These are phyloP conservation scores for Mythimna vitellina DNA, from an alignment of 2,888 invertebrate species.

Conservation along the genomic window DNA sequence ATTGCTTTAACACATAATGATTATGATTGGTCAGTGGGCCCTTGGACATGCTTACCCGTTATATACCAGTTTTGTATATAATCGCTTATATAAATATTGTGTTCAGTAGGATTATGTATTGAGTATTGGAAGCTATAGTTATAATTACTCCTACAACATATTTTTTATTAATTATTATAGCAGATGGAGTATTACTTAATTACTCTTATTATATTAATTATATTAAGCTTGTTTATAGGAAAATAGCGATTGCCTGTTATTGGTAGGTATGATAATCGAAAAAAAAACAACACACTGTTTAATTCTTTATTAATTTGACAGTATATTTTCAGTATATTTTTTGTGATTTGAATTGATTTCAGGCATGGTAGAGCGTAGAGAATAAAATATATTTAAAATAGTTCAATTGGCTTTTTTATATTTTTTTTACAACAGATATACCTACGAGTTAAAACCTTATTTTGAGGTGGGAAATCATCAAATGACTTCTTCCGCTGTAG, in stretches of 20 bases:
- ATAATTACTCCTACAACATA: constrained; percentile 4
- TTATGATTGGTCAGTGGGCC: constrained; percentile 74
- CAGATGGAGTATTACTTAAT: not conserved
- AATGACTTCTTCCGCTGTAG: too few relatives aligned
- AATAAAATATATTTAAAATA: too few relatives aligned
- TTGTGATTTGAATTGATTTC: too few relatives aligned
- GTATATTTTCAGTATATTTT: too few relatives aligned
- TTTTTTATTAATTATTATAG: constrained; percentile 16
- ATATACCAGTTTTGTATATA: constrained; percentile 40
- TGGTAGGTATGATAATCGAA: too few relatives aligned
- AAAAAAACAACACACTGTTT: too few relatives aligned
- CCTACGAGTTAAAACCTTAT: too few relatives aligned
- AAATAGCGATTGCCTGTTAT: too few relatives aligned
- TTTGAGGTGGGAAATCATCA: too few relatives aligned
- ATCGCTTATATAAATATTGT: constrained; percentile 35
- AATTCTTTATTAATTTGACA: too few relatives aligned
- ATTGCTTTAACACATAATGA: constrained; percentile 79
- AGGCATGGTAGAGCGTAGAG: too few relatives aligned
- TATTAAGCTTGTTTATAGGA: not conserved
- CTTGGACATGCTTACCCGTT: constrained; percentile 39
- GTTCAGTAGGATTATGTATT: constrained; percentile 27
- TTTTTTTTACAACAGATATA: not conserved
- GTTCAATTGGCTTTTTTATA: not conserved
- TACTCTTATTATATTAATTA: too few relatives aligned
- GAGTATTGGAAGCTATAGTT: constrained; percentile 24